Evolutionary conservation across 1,140 invertebrate species (phyloP).

Genomic region (Drosophila bifasciata): DNA sequence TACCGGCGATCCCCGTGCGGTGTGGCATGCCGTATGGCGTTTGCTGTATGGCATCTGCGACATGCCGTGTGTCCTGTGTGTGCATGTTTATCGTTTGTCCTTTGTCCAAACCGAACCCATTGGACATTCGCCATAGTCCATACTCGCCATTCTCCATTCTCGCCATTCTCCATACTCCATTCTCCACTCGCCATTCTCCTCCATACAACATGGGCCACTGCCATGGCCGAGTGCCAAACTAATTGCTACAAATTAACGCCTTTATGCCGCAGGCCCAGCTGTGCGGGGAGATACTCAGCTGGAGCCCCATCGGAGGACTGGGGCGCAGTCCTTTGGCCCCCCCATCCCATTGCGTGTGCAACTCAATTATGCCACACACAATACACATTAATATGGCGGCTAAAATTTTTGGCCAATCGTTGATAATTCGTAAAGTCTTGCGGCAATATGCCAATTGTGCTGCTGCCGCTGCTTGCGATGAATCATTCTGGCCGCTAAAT

Average conservation of each 20-base stretch:
- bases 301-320: slow-evolving; percentile 3
- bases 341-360: slow-evolving; percentile 1
- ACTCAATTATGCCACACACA: slow-evolving; percentile 52
- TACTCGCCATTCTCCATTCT: too few relatives aligned
- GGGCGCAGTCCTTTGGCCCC: not conserved
- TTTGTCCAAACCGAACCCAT: slow-evolving; percentile 6
- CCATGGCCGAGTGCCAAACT: slow-evolving; percentile 52
- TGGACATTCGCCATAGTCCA: slow-evolving; percentile 20
- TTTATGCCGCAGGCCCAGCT: slow-evolving; percentile 58
- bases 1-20: slow-evolving; percentile 8
- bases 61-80: slow-evolving; percentile 19
- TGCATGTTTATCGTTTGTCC: slow-evolving; percentile 40
- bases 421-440: slow-evolving; percentile 32
- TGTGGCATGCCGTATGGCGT: slow-evolving; percentile 6
- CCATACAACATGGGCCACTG: slow-evolving; percentile 13
- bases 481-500: not conserved
- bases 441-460: slow-evolving; percentile 2
- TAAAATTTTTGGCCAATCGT: slow-evolving; percentile 38
- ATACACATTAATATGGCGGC: slow-evolving; percentile 42
- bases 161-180: slow-evolving; percentile 4
- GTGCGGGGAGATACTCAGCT: slow-evolving; percentile 32
- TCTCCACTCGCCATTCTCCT: slow-evolving; percentile 7
- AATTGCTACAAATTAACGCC: slow-evolving; percentile 81
- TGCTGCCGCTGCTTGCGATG: not conserved
- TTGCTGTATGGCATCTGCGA: slow-evolving; percentile 7